These are phyloP conservation scores for Nicator chloris DNA, from an alignment of 2,113 vertebrate genomes.

Conservation along the genomic window DNA sequence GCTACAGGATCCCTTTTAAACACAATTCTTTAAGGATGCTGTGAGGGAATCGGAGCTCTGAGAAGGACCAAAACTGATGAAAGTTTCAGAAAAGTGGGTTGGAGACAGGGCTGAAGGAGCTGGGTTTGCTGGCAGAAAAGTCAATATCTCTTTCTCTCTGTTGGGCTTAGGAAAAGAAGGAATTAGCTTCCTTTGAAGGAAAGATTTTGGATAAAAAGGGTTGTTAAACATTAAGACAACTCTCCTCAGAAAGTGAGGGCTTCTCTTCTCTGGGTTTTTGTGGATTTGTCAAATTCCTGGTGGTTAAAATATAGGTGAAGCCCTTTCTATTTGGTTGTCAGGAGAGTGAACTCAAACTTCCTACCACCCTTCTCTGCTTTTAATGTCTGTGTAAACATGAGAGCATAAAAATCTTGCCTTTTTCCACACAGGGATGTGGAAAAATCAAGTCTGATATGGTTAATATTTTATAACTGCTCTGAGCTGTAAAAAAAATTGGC, in stretches of 20 bases:
- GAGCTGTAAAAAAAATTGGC: constrained; percentile 26
- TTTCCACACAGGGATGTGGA: not conserved
- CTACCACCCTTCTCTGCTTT: not conserved
- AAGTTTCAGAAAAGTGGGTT: not conserved
- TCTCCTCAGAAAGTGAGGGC: not conserved
- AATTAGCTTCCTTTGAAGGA: not conserved
- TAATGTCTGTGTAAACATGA: not conserved
- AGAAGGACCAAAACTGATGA: not conserved
- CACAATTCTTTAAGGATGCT: not conserved
- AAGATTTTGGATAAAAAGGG: not conserved
- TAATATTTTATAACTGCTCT: constrained; percentile 44
- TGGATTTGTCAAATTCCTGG: not conserved
- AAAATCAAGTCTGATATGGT: not conserved
- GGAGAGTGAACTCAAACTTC: not conserved
- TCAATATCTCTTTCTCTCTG: not conserved
- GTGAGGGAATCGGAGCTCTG: not conserved
- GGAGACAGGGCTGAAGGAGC: not conserved
- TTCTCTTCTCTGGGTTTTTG: not conserved
- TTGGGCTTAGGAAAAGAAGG: not conserved
- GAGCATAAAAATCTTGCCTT: not conserved
- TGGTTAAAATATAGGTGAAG: not conserved
- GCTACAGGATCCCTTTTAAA: not conserved
- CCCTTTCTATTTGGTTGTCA: not conserved
- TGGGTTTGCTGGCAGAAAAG: not conserved
- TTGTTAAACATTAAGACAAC: not conserved